Conservation (phyloP, 1,140 invertebrate species). For the Steinernema khuongi region DNA sequence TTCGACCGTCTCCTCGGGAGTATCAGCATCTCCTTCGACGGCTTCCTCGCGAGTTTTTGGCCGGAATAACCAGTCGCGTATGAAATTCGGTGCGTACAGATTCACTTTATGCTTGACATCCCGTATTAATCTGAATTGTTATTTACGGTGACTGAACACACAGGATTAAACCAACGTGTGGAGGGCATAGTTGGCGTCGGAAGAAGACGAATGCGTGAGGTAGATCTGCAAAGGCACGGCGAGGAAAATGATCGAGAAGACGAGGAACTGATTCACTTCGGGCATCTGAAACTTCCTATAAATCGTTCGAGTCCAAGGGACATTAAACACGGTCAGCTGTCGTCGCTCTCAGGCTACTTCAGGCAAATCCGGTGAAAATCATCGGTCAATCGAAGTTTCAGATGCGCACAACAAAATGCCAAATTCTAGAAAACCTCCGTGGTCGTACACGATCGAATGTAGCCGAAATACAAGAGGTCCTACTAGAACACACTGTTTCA, state of each 20-base stretch:
- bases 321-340: too few species aligned
- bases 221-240: not conserved
- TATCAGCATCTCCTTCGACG: not conserved
- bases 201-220: not conserved
- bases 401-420: too few species aligned
- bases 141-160: not conserved
- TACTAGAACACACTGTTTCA: not conserved
- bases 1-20: not conserved
- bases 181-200: not conserved
- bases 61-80: not conserved
- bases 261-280: not conserved
- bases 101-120: not conserved
- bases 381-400: too few species aligned
- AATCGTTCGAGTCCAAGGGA: too few species aligned
- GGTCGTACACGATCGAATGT: too few species aligned
- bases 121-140: not conserved
- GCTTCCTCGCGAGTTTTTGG: not conserved
- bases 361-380: too few species aligned
- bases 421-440: too few species aligned
- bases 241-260: not conserved
- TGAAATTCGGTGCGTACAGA: not conserved
- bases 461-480: not conserved
- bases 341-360: too few species aligned
- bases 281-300: slow-evolving; percentile 11
- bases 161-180: not conserved